Evolutionary conservation across 2,888 invertebrate species (phyloP).

Genomic region (Lymantria dispar): DNA sequence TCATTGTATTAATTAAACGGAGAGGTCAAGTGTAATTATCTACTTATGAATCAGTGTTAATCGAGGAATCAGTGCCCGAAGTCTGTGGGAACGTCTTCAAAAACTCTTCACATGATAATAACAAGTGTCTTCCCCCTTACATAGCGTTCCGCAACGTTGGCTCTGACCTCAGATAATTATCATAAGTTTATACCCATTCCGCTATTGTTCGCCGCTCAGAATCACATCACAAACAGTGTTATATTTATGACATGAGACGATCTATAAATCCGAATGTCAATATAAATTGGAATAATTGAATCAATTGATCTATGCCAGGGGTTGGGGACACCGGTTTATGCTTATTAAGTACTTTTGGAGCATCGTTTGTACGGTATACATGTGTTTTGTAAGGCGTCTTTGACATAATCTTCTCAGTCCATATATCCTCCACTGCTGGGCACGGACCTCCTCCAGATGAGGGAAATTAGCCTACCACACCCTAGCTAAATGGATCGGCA

Average conservation of each 20-base stretch:
- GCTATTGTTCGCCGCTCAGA: slow-evolving; percentile 70
- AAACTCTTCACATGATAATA: slow-evolving; percentile 79
- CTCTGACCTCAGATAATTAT: slow-evolving; percentile 76
- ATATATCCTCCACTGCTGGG: no score
- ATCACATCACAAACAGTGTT: slow-evolving; percentile 51
- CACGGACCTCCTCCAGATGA: no score
- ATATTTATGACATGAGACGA: slow-evolving; percentile 46
- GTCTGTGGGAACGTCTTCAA: slow-evolving; percentile 78
- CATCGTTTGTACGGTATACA: no score
- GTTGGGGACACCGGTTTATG: no score
- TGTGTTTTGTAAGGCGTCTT: no score
- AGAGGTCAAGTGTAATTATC: slow-evolving; percentile 72
- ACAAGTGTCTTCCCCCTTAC: slow-evolving; percentile 68
- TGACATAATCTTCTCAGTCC: no score
- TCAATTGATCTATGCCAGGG: slow-evolving; percentile 31
- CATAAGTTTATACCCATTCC: slow-evolving; percentile 68
- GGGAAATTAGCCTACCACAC: no score
- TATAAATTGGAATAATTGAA: slow-evolving; percentile 36
- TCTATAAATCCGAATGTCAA: slow-evolving; percentile 8
- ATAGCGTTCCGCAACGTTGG: slow-evolving; percentile 73
- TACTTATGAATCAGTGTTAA: slow-evolving; percentile 76
- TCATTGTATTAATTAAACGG: slow-evolving; percentile 63
- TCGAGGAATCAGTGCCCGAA: slow-evolving; percentile 69
- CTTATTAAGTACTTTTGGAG: no score
- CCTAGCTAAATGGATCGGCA: no score